Percentiles rank a stretch among this genome's conserved stretches.
phyloP scores from a whole-genome alignment of 2,113 vertebrate species.

The Coryphaenoides rupestris region DNA sequence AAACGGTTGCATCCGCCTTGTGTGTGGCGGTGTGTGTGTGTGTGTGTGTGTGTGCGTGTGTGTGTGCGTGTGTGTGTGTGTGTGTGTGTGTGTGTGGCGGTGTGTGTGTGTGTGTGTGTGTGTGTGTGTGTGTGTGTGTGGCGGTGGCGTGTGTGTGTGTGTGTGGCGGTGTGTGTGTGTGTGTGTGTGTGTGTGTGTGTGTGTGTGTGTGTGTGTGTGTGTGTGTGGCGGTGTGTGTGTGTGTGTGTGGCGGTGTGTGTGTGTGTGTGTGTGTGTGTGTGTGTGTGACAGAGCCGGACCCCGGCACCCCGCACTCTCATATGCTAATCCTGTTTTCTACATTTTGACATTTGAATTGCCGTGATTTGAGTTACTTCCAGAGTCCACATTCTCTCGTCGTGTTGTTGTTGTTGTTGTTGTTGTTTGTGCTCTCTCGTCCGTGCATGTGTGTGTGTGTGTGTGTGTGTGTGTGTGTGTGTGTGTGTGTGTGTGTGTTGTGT shows the following conservation, averaged over 20 bases:
- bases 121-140: not conserved
- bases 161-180: not conserved
- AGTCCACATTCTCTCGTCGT: not conserved
- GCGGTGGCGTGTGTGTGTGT: not conserved
- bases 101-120: not conserved
- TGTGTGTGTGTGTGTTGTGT: no score
- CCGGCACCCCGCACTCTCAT: conserved; percentile 16
- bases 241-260: not conserved
- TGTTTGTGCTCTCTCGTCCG: not conserved
- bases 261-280: not conserved
- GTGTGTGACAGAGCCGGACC: conserved; percentile 28
- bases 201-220: not conserved
- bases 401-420: no score
- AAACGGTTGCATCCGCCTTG: no score
- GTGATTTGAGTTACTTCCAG: conserved; percentile 40
- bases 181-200: conserved; percentile 5
- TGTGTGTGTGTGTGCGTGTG: conserved; percentile 1
- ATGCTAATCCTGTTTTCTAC: conserved; percentile 48
- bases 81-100: not conserved
- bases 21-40: not conserved
- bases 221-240: not conserved
- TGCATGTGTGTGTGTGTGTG: no score
- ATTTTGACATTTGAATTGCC: conserved; percentile 43
- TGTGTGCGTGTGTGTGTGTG: not conserved
- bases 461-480: no score